Conservation (phyloP, 2,113 vertebrate species). For the Albula goreensis region DNA sequence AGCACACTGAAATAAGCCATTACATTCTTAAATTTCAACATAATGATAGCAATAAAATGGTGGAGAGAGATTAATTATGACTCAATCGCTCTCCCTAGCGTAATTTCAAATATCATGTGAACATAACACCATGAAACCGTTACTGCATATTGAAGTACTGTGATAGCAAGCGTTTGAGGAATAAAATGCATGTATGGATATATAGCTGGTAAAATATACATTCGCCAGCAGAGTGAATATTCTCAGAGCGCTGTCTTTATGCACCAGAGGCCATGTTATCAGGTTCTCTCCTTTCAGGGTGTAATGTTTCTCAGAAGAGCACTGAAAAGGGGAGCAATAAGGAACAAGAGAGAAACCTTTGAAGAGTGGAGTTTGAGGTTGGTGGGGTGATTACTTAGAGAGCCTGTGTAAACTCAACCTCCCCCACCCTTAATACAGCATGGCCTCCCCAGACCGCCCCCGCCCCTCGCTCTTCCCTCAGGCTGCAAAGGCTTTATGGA, state of each 20-base stretch:
- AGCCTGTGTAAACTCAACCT: not conserved
- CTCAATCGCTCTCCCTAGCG: not conserved
- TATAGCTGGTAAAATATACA: not conserved
- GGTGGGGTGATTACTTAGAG: not conserved
- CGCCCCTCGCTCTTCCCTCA: not conserved
- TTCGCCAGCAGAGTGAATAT: not conserved
- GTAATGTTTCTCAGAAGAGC: not conserved
- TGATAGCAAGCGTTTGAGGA: not conserved
- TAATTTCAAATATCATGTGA: not conserved
- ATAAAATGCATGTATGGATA: not conserved
- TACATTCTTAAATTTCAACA: not conserved
- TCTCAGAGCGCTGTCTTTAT: not conserved
- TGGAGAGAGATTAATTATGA: not conserved
- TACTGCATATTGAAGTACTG: not conserved
- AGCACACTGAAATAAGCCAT: not conserved
- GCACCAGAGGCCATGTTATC: too few species aligned
- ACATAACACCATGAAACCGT: not conserved
- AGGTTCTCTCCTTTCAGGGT: not conserved
- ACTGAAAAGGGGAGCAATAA: not conserved
- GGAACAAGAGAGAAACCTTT: not conserved
- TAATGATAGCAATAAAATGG: not conserved
- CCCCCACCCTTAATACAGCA: not conserved
- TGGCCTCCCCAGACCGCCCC: not conserved
- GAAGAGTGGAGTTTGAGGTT: not conserved
- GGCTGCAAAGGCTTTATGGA: slow-evolving; percentile 29